Conservation (phyloP, 2,113 vertebrate species). For the Malurus elegans region DNA sequence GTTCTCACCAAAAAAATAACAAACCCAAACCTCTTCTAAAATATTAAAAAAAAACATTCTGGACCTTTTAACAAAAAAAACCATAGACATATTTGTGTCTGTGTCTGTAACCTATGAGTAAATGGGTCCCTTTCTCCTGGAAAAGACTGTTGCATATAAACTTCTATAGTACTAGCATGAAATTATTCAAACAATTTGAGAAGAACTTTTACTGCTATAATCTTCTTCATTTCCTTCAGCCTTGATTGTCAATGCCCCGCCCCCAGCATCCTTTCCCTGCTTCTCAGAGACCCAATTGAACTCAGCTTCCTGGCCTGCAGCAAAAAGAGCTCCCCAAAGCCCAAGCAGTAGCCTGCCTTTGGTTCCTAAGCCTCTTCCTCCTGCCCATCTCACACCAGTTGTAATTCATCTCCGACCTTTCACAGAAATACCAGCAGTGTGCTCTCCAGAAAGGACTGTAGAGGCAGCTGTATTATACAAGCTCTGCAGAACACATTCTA, state of each 20-base stretch:
- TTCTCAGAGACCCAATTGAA: neutral
- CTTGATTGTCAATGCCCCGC: neutral
- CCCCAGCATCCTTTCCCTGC: neutral
- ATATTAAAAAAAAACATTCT: neutral
- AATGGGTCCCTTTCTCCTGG: neutral
- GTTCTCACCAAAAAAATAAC: neutral
- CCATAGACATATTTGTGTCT: neutral
- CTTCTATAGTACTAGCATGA: neutral
- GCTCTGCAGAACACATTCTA: neutral
- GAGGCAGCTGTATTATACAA: neutral
- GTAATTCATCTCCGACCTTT: neutral
- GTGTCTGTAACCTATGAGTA: neutral
- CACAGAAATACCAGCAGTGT: neutral
- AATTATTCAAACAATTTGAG: neutral
- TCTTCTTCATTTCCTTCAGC: neutral
- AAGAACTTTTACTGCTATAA: neutral
- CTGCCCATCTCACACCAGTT: neutral
- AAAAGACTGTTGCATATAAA: neutral
- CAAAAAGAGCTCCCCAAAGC: neutral
- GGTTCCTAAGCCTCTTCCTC: neutral
- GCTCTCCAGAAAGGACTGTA: neutral
- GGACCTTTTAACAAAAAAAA: neutral
- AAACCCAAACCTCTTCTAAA: neutral
- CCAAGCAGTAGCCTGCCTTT: neutral
- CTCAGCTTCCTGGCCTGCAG: neutral